Percentiles rank a stretch among this genome's conserved stretches.
Conservation (phyloP, 53 echinoderm and acorn worm species). For the Stichopus horrens region DNA sequence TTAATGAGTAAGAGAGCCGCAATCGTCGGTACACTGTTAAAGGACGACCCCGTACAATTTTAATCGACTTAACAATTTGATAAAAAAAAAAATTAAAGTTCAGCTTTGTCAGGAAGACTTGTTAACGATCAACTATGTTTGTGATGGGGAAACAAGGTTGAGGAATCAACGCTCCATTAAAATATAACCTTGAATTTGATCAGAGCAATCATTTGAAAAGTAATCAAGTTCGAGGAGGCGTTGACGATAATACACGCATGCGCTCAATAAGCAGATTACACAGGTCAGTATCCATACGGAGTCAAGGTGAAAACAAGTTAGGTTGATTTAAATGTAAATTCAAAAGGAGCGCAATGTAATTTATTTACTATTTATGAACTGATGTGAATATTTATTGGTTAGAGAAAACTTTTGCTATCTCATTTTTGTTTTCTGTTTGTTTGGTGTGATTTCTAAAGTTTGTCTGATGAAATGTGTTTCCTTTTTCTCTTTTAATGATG, state of each 20-base stretch:
- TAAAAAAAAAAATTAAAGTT: background rate
- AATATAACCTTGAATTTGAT: conserved; percentile 5
- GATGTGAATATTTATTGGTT: too few species aligned
- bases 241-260: background rate
- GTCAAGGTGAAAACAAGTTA: too few species aligned
- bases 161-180: background rate
- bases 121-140: conserved; percentile 1
- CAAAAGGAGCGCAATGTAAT: too few species aligned
- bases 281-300: too few species aligned
- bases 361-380: too few species aligned
- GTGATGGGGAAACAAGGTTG: background rate
- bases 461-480: too few species aligned
- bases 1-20: conserved; percentile 30
- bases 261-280: background rate
- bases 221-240: background rate
- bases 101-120: background rate
- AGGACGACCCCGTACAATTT: background rate
- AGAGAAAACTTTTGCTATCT: too few species aligned
- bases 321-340: too few species aligned
- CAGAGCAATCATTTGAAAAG: background rate
- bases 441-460: too few species aligned
- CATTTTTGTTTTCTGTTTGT: too few species aligned
- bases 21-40: background rate
- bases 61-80: conserved; percentile 7
- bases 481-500: too few species aligned